A percentile compares a stretch with the other conserved stretches of the same genome.
These are phyloP conservation scores for Melanotaenia pygmaea DNA, from an alignment of 2,797 vertebrate genomes.

Conservation along the genomic window DNA sequence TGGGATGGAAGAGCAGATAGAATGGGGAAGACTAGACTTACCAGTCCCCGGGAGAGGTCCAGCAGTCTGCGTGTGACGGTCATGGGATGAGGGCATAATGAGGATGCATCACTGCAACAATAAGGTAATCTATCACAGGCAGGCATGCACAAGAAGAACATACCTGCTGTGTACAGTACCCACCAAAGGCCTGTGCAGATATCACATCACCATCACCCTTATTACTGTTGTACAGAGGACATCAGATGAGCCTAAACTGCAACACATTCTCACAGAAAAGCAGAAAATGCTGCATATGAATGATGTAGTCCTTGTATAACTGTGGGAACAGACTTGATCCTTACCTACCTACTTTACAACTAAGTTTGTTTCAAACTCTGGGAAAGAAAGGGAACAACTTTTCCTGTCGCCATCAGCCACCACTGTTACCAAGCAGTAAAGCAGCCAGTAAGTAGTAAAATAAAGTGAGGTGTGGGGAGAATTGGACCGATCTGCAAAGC, in stretches of 20 bases:
- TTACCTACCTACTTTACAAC: constrained; percentile 4
- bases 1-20: constrained; percentile 45
- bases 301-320: constrained; percentile 32
- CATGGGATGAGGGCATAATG: constrained; percentile 75
- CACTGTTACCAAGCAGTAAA: constrained; percentile 72
- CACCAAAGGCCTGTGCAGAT: constrained; percentile 24
- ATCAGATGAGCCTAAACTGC: constrained; percentile 32
- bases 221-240: constrained; percentile 28
- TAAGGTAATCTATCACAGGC: constrained; percentile 73
- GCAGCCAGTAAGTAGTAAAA: constrained; percentile 77
- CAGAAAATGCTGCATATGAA: constrained; percentile 16
- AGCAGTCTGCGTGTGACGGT: constrained; percentile 70
- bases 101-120: constrained; percentile 81
- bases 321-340: constrained; percentile 62
- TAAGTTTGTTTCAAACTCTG: constrained; percentile 60
- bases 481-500: constrained; percentile 76
- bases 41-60: constrained; percentile 59
- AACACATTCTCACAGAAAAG: constrained; percentile 41
- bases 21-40: constrained; percentile 69
- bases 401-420: constrained; percentile 67
- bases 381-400: constrained; percentile 67
- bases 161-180: constrained; percentile 17
- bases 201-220: constrained; percentile 20
- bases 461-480: constrained; percentile 80
- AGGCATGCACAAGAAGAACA: constrained; percentile 9